Evolutionary conservation across 2,888 invertebrate species (phyloP), one percentile per base, ranked within the genome.

Genomic region (Lydus trimaculatus): DNA sequence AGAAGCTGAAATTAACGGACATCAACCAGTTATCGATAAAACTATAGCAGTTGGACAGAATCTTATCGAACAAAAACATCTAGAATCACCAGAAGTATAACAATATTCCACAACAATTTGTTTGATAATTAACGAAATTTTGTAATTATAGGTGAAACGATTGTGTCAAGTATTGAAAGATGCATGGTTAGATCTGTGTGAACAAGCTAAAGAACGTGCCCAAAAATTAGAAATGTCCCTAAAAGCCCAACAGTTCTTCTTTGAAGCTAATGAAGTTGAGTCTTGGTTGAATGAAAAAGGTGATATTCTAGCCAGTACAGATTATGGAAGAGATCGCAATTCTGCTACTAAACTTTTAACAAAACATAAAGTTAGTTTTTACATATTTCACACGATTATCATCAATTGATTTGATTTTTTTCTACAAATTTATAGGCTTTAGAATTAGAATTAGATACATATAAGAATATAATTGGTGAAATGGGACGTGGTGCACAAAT

Each of bases 281-380:
- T 91, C 93, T 31, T 98, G 97, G 97, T 88, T 98, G 72, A 91
- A 91, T 43, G 97, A 98, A 86, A 94, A 94, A 83, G 92, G 91
- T 60, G 93, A 94, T 70, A 90, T 94, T 33, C 85, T 97, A 6
- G 90, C 90, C 36, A 93, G 93, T n/a, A 92, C 91, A 0, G 96
- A 97, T 83, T 93, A 92, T 72, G 97, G 97, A n/a, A 87, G 93
- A 61, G 97, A 98, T 84, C 89, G 96, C 39, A 96, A 96, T 79
- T 90, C 95, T 0, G 96, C 97, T 20, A 95, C 97, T 48, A 97
- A 97, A 85, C 88, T 98, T 58, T 87, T 99, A 20, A 97, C 98
- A 0, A 95, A 96, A 82, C 98, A 99, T 83, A 98, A 98, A 90
- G 94, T 93, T 81, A 73, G 69, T 66, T 28, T 8, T 39, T 61